Evolutionary conservation across 2,797 vertebrate genomes (phyloP).

Genomic region (Sebastes minor): DNA sequence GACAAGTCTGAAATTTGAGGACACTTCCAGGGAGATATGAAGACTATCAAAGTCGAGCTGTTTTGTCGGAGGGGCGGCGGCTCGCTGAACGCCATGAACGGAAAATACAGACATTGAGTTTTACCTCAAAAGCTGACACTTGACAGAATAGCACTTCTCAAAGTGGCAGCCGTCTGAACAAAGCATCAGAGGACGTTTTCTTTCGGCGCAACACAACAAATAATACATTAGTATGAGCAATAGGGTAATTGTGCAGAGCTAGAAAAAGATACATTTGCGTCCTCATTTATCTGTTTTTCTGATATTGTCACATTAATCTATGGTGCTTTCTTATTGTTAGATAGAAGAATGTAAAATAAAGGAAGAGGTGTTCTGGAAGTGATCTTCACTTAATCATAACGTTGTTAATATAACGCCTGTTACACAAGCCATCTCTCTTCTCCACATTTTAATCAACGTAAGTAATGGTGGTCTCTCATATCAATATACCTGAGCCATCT

Average conservation of each 20-base stretch:
- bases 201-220: conserved; percentile 29
- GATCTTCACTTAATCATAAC: conserved; percentile 40
- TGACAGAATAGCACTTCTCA: conserved; percentile 62
- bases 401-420: conserved; percentile 46
- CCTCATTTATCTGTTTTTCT: conserved; percentile 31
- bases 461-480: conserved; percentile 53
- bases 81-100: conserved; percentile 40
- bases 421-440: conserved; percentile 41
- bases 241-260: conserved; percentile 27
- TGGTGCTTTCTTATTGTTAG: background rate
- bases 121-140: conserved; percentile 63
- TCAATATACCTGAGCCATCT: conserved; percentile 66
- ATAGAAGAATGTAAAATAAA: conserved; percentile 27
- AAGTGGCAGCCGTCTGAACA: conserved; percentile 64
- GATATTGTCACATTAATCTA: conserved; percentile 13
- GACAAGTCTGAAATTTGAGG: conserved; percentile 78
- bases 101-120: conserved; percentile 52
- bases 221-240: conserved; percentile 41
- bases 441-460: conserved; percentile 63
- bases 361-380: background rate
- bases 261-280: conserved; percentile 9
- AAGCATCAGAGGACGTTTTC: conserved; percentile 32
- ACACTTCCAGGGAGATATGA: conserved; percentile 71
- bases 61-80: conserved; percentile 61
- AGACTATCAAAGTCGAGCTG: conserved; percentile 70